Base-by-base conservation (phyloP, 2,113 vertebrate genomes). In the Sinocyclocheilus grahami region DNA sequence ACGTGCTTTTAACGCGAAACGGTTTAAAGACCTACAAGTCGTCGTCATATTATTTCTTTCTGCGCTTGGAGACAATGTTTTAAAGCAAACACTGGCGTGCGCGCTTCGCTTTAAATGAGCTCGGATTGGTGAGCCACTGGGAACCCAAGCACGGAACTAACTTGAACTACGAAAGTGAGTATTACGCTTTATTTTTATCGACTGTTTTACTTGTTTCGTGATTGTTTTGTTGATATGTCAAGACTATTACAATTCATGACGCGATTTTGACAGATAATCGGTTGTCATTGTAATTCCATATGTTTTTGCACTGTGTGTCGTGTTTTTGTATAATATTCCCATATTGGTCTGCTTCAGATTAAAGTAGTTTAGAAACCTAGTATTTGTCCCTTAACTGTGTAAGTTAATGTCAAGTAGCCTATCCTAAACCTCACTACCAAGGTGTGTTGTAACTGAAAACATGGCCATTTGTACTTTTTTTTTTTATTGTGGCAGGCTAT, bases 51-150 rank as follows among this genome's bases (percentile, higher is more conserved):
- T 30, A 37, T 63, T 14, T 51, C 9, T 82, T 18, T 24, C 8
- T 37, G 51, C 20, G 13, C 20, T 39, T 8, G 33, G 30, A 75
- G 82, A 74, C 30, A 11, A 83, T 83, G 81, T 58, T 72, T 55
- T 72, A 58, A 37, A 60, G 20, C 48, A 42, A 39, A 42, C 22
- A 33, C 30, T 71, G 20, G 82, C 30, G 67, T 13, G 48, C 82
- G 82, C 69, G 67, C 82, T 75, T 39, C 82, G 48, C 42, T 83
- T 71, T 39, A 83, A 27, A 84, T 74, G 82, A 84, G 53, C 20
- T 58, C 51, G n/a, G 30, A 20, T 39, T 84, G 65, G 67, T 60
- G 30, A 74, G 33, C 48, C 18, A 58, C 69, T 55, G 20, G 30
- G 20, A 60, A n/a, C 13, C 30, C 22, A 60, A 24, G 30, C 67